Base-by-base conservation (phyloP, 1,140 invertebrate species). In the Laodelphax striatellus region DNA sequence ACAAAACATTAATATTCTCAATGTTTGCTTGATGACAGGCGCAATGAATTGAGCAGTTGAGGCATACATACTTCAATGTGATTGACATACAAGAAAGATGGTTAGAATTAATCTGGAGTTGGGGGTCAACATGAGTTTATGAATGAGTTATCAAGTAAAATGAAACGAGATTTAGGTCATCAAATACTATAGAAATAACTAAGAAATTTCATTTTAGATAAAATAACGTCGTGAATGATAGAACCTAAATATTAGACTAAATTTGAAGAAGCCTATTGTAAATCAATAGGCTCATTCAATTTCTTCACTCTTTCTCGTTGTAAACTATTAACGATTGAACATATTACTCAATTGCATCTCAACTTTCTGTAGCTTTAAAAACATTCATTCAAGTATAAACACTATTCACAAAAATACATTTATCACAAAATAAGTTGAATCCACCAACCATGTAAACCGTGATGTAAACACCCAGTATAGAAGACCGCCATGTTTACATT, bases 381-480 rank as follows among this genome's bases (percentile, higher is more conserved):
- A 28, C 46, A 57, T 38, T 17, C 6, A n/a, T 11, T 19, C 21
- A 5, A 17, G 22, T 19, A 22, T 42, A 21, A 24, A 6, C 38
- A 50, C 14, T 28, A 8, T 43, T 22, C 16, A 28, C 55, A 58
- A 41, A 9, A 17, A 11, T 9, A 19, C 5, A 22, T 0, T 16
- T 52, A 38, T 34, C 22, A 17, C 54, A 53, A 53, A 41, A 52
- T 21, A 34, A 38, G 16, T 24, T 53, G 55, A 60, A 60, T 38
- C 9, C 50, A 62, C 60, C 17, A 62, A 43, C 52, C 57, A 46
- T 62, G 61, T 62, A 62, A 62, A 62, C 17, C 58, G 28, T 43
- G 52, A 46, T 62, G 61, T 62, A 62, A 62, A 62, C 61, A 62
- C 61, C 61, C 61, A 62, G 52, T 43, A 62, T 16, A 24, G 46